Conservation (phyloP, 2,888 invertebrate genomes). For the Diarsia rubi region DNA sequence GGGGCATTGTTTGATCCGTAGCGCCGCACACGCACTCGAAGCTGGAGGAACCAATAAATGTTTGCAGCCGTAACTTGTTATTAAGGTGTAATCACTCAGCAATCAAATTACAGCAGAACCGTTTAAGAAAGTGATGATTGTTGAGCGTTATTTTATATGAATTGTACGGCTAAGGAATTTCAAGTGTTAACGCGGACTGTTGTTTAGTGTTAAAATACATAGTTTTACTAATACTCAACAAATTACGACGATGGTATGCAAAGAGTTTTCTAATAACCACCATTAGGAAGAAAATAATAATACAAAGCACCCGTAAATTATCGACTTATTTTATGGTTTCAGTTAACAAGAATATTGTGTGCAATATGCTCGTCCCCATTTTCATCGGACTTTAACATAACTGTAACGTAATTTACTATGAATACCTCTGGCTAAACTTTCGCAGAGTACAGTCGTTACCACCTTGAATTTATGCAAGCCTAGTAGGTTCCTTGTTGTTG, state of each 20-base stretch:
- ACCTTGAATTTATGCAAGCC: not conserved
- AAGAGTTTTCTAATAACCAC: not conserved
- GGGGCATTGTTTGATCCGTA: too few species aligned
- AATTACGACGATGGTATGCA: not conserved
- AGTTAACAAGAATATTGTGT: not conserved
- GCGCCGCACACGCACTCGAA: too few species aligned
- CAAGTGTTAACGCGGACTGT: not conserved
- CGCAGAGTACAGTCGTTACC: not conserved
- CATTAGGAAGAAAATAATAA: constrained; percentile 13
- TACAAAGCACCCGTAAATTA: not conserved
- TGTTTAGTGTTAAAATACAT: not conserved
- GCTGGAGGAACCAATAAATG: too few species aligned
- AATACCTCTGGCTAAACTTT: not conserved
- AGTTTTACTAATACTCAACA: not conserved
- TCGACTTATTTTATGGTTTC: not conserved
- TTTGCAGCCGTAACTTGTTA: not conserved
- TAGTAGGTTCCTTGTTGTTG: not conserved
- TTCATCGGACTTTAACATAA: not conserved
- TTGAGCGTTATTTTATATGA: not conserved
- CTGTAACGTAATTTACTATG: not conserved
- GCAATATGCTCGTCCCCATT: not conserved
- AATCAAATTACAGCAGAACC: not conserved
- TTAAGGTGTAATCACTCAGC: not conserved
- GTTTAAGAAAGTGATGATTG: not conserved
- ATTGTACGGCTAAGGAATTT: not conserved